Evolutionary conservation across 2,113 vertebrate species (phyloP).

Genomic region (Rhipidura dahli): DNA sequence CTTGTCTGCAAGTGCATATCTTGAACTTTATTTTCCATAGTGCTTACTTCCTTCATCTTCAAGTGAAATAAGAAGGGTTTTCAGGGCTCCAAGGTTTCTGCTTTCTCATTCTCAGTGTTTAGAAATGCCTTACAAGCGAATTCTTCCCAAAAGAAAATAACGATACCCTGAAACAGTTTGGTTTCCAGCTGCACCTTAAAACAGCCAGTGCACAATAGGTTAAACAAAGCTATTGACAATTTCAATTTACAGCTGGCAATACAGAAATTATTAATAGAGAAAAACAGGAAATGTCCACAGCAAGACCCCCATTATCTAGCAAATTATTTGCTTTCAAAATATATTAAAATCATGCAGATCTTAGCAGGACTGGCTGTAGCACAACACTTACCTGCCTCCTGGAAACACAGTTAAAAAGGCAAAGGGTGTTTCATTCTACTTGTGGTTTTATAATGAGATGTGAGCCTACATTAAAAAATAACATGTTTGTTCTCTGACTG

Average conservation of each 20-base stretch:
- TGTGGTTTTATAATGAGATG: constrained; percentile 72
- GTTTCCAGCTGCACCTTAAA: neutral
- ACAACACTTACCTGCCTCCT: constrained; percentile 62
- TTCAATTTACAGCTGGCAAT: neutral
- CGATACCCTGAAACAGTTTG: neutral
- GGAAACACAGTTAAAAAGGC: constrained; percentile 65
- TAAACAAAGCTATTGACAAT: constrained; percentile 33
- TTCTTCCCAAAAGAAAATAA: neutral
- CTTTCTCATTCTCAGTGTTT: neutral
- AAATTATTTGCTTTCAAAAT: constrained; percentile 67
- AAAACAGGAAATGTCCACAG: constrained; percentile 58
- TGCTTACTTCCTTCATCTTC: neutral
- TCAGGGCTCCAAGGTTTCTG: neutral
- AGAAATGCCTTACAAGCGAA: neutral
- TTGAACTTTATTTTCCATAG: neutral
- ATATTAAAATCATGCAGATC: constrained; percentile 67
- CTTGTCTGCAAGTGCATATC: neutral
- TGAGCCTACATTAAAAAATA: constrained; percentile 72
- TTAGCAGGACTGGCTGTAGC: constrained; percentile 51
- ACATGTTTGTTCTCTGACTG: constrained; percentile 74
- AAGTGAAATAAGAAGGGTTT: neutral
- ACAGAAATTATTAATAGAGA: constrained; percentile 51
- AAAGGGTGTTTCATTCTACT: constrained; percentile 67
- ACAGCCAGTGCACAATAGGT: neutral
- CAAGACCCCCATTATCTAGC: constrained; percentile 33